phyloP scores from a whole-genome alignment of 2,888 invertebrate genomes.

The Cinara cedri region DNA sequence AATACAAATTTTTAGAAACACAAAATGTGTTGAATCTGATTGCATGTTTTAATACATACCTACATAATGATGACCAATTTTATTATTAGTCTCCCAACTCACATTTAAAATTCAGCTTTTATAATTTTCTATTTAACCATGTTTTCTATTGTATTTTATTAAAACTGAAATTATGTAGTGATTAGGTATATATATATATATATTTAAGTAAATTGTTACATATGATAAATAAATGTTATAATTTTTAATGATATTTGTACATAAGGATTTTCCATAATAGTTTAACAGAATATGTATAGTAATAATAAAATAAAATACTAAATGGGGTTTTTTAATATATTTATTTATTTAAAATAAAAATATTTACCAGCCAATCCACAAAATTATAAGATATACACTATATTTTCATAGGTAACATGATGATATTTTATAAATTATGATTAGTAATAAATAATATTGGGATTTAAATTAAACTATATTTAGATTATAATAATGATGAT shows the following conservation, averaged over 20 bases:
- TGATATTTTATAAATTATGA: conserved; percentile 20
- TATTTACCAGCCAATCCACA: conserved; percentile 38
- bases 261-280: conserved; percentile 22
- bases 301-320: conserved; percentile 44
- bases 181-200: background rate
- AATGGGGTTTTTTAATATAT: conserved; percentile 31
- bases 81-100: no score
- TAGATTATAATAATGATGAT: conserved; percentile 31
- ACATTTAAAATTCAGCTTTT: no score
- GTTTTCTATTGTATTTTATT: no score
- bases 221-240: background rate
- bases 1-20: no score
- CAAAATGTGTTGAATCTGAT: no score
- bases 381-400: conserved; percentile 36
- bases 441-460: conserved; percentile 39
- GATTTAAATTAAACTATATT: conserved; percentile 23
- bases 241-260: background rate
- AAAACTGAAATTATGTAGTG: background rate
- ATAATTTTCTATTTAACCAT: no score
- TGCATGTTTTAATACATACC: no score
- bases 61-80: no score
- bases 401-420: conserved; percentile 21
- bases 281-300: conserved; percentile 21
- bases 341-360: conserved; percentile 49
- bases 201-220: background rate